Base-by-base conservation (phyloP, 1,140 invertebrate genomes). In the Trichomalopsis sarcophagae region DNA sequence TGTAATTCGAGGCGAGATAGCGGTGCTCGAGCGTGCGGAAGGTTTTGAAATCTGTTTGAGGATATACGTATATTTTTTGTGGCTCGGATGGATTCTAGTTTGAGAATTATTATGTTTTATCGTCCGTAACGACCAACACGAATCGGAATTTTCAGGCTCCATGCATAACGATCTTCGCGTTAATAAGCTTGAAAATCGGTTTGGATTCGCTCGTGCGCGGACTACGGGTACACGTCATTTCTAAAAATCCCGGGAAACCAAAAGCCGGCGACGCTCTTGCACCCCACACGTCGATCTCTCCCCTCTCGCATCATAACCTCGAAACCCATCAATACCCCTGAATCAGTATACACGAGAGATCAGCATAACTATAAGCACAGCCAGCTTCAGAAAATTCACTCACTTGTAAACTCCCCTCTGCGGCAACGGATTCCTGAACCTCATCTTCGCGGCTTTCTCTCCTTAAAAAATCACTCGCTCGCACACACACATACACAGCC, bases 361-460 rank as follows among this genome's bases (percentile, higher is more conserved):
- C 33, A 36, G 5, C 74, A 44, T 44, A 44, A 44, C 40, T 40
- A 9, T 40, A 40, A 9, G 10, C 40, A 44, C 40, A 44, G 6
- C 40, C 6, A 44, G 6, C 40, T 40, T 10, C 75, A 40, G 3
- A 62, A 62, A 62, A 69, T 87, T 84, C 73, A 91, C 92, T 92
- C 91, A 93, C 92, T 92, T 90, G 87, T 93, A 93, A 11, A 89
- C 89, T 44, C 92, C 92, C 78, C 90, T 91, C 79, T 91, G 91
- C 27, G 89, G 87, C 47, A 92, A 87, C 30, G 88, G 90, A 87
- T 91, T 92, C 86, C 88, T 91, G 76, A 88, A 76, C 23, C 66
- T 82, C 84, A 85, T 85, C n/a, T 23, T 69, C 55, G 13, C 14
- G 21, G 81, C 71, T 7, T 33, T 27, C 47, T 50, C n/a, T 73